Conservation (phyloP, 2,888 invertebrate genomes). For the Dicranocentrus wangi region DNA sequence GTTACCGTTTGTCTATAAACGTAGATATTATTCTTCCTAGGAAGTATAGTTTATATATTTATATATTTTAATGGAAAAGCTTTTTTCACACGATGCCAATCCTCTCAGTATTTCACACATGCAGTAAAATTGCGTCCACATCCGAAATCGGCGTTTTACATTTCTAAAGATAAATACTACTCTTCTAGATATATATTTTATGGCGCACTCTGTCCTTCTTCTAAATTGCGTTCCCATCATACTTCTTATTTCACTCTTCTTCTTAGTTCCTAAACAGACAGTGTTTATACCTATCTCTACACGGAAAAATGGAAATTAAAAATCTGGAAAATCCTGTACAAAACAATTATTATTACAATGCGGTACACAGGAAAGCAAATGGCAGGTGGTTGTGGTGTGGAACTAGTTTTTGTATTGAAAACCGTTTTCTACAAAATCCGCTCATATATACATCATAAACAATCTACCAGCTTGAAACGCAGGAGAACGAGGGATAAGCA, state of each 20-base stretch:
- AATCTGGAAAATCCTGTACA: constrained; percentile 8
- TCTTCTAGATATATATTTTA: not conserved
- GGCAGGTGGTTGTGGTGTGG: too few relatives aligned
- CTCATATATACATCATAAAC: too few relatives aligned
- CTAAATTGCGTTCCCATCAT: not conserved
- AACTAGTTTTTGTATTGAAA: too few relatives aligned
- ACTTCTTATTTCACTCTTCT: not conserved
- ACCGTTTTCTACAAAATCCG: too few relatives aligned
- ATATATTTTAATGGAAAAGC: not conserved
- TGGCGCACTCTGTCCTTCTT: constrained; percentile 4
- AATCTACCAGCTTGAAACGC: too few relatives aligned
- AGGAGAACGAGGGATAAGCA: not conserved
- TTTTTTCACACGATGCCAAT: too few relatives aligned
- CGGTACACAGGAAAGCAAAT: too few relatives aligned
- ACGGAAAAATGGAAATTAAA: not conserved
- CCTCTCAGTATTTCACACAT: too few relatives aligned
- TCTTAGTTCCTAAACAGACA: not conserved
- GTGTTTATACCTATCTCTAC: too few relatives aligned
- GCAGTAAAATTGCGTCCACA: constrained; percentile 10
- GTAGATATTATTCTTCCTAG: constrained; percentile 34
- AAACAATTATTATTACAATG: too few relatives aligned
- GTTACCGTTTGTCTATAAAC: constrained; percentile 52
- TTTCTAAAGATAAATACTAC: too few relatives aligned
- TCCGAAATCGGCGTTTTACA: not conserved
- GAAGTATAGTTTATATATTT: not conserved